Percentiles rank a stretch among this genome's conserved stretches.
Evolutionary conservation across 2,888 invertebrate genomes (phyloP).

Genomic region (Phortica magna): DNA sequence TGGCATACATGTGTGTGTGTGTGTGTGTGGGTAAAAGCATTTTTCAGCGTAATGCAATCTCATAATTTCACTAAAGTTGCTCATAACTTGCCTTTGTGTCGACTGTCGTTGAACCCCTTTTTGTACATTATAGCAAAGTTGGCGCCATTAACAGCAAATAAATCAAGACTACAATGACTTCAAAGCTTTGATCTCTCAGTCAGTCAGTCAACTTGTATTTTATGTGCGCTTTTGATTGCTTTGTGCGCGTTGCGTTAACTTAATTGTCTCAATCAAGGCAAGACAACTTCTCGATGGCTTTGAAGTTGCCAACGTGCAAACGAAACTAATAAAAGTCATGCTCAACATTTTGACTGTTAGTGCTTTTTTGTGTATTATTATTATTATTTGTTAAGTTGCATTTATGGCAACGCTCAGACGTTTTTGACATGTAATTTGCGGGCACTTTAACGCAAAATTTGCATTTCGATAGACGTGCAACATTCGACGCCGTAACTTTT

Average conservation of each 20-base stretch:
- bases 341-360: neutral
- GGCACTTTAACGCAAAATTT: constrained; percentile 27
- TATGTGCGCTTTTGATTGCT: neutral
- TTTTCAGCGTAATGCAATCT: constrained; percentile 44
- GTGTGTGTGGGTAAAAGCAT: constrained; percentile 3
- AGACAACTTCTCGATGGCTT: neutral
- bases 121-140: neutral
- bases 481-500: too few species aligned
- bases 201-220: neutral
- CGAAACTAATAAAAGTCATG: constrained; percentile 20
- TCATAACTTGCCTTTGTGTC: constrained; percentile 3
- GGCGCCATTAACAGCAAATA: constrained; percentile 14
- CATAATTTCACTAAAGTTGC: constrained; percentile 56
- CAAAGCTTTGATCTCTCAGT: constrained; percentile 16
- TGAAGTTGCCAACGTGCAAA: constrained; percentile 12
- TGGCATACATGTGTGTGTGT: constrained; percentile 3
- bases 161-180: constrained; percentile 18
- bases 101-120: too few species aligned
- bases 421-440: constrained; percentile 61
- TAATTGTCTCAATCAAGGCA: constrained; percentile 20
- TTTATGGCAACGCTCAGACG: constrained; percentile 45
- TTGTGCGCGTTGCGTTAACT: constrained; percentile 8
- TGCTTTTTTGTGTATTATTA: neutral
- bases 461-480: neutral
- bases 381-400: neutral